Evolutionary conservation across 2,888 invertebrate species (phyloP).

Genomic region (Coremacera marginata): DNA sequence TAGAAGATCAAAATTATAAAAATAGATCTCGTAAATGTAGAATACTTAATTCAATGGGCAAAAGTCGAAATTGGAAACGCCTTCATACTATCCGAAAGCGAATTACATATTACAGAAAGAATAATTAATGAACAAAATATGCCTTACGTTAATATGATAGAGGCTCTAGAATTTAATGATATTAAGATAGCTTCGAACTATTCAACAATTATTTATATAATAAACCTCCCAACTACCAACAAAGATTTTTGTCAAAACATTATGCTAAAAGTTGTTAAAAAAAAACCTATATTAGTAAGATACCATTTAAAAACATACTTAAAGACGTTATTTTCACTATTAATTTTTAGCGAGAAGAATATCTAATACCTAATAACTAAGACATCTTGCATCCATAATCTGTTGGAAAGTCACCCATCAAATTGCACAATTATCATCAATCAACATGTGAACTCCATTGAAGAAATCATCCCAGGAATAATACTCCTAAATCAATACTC

Average conservation of each 20-base stretch:
- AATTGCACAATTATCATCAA: slow-evolving; percentile 38
- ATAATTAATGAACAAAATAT: slow-evolving; percentile 42
- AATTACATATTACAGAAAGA: slow-evolving; percentile 41
- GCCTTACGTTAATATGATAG: slow-evolving; percentile 43
- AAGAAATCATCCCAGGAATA: slow-evolving; percentile 42
- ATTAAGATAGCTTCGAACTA: slow-evolving; percentile 42
- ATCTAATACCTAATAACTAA: neutral
- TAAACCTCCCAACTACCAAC: slow-evolving; percentile 37
- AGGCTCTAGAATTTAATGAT: slow-evolving; percentile 42
- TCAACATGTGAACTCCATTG: slow-evolving; percentile 37
- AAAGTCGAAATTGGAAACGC: slow-evolving; percentile 46
- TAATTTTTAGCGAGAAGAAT: slow-evolving; percentile 44
- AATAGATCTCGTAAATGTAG: slow-evolving; percentile 43
- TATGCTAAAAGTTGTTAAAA: slow-evolving; percentile 42
- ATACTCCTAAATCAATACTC: slow-evolving; percentile 44
- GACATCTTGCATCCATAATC: neutral
- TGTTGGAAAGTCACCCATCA: slow-evolving; percentile 35
- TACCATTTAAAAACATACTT: slow-evolving; percentile 37
- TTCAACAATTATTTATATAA: slow-evolving; percentile 42
- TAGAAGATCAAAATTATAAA: slow-evolving; percentile 44
- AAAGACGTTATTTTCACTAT: slow-evolving; percentile 41
- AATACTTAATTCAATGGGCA: slow-evolving; percentile 45
- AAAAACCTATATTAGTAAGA: slow-evolving; percentile 40
- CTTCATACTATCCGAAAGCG: slow-evolving; percentile 44
- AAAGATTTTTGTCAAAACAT: slow-evolving; percentile 40